Evolutionary conservation across 2,113 vertebrate genomes (phyloP).

Genomic region (Vimba vimba): DNA sequence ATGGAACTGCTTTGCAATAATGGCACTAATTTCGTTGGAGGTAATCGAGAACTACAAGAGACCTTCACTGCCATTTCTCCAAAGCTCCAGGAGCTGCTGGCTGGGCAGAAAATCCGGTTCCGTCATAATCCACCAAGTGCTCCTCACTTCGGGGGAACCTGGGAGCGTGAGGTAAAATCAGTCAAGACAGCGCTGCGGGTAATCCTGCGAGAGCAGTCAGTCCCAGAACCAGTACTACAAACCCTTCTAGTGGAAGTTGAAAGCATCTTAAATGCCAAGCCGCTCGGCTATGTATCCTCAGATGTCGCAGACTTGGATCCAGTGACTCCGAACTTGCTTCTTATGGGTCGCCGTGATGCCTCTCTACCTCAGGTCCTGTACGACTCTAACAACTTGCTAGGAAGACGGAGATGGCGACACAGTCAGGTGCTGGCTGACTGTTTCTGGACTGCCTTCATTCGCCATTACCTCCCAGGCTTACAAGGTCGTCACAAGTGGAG

Average conservation of each 20-base stretch:
- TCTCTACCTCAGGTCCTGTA: constrained; percentile 38
- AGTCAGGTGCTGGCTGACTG: background rate
- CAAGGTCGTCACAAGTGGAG: constrained; percentile 23
- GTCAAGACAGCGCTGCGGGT: background rate
- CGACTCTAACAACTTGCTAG: background rate
- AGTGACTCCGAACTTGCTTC: constrained; percentile 29
- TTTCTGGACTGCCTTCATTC: constrained; percentile 2
- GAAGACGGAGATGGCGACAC: constrained; percentile 8
- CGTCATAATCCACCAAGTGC: background rate
- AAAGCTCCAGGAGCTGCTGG: background rate
- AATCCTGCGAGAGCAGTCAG: background rate
- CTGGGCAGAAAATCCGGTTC: background rate
- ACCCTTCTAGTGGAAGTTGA: constrained; percentile 31
- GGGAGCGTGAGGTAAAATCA: background rate
- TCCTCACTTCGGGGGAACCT: background rate
- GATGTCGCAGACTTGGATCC: constrained; percentile 40
- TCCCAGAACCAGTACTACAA: constrained; percentile 2
- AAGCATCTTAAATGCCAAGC: constrained; percentile 42
- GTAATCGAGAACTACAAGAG: background rate
- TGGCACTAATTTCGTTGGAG: background rate
- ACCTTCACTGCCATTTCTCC: background rate
- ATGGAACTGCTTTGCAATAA: background rate
- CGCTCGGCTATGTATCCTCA: constrained; percentile 24
- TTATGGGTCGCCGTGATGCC: constrained; percentile 44
- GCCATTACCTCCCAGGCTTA: background rate